Evolutionary conservation across 2,888 invertebrate genomes (phyloP).

Genomic region (Melanotus villosus): DNA sequence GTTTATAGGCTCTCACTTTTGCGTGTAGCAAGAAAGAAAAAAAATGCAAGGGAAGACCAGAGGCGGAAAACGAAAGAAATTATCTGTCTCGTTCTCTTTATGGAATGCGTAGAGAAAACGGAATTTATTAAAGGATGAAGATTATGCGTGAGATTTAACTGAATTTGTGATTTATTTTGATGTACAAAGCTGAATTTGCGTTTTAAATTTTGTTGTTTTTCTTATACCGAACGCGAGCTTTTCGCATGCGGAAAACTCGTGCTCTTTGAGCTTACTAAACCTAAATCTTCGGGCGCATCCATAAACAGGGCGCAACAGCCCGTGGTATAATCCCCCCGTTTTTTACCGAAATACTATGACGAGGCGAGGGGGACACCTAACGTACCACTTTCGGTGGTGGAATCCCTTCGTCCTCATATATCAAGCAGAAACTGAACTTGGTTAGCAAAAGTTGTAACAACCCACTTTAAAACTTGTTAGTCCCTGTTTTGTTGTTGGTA

Average conservation of each 20-base stretch:
- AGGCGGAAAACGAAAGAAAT: slow-evolving; percentile 33
- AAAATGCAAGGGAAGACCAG: slow-evolving; percentile 19
- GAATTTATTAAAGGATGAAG: slow-evolving; percentile 34
- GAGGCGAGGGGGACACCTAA: background rate
- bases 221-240: too few species aligned
- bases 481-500: slow-evolving; percentile 34
- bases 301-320: slow-evolving; percentile 12
- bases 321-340: background rate
- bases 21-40: slow-evolving; percentile 12
- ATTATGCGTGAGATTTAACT: slow-evolving; percentile 29
- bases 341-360: background rate
- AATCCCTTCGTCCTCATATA: slow-evolving; percentile 30
- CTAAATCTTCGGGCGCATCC: background rate
- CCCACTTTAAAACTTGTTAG: slow-evolving; percentile 38
- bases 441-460: slow-evolving; percentile 38
- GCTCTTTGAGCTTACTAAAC: background rate
- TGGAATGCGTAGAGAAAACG: slow-evolving; percentile 20
- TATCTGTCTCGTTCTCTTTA: slow-evolving; percentile 31
- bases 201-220: slow-evolving; percentile 24
- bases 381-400: slow-evolving; percentile 2
- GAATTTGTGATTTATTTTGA: slow-evolving; percentile 40
- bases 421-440: slow-evolving; percentile 26
- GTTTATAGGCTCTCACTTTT: slow-evolving; percentile 35
- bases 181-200: slow-evolving; percentile 27
- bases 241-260: slow-evolving; percentile 4